phyloP scores from a whole-genome alignment of 2,797 vertebrate genomes.

The Sphenodon punctatus region DNA sequence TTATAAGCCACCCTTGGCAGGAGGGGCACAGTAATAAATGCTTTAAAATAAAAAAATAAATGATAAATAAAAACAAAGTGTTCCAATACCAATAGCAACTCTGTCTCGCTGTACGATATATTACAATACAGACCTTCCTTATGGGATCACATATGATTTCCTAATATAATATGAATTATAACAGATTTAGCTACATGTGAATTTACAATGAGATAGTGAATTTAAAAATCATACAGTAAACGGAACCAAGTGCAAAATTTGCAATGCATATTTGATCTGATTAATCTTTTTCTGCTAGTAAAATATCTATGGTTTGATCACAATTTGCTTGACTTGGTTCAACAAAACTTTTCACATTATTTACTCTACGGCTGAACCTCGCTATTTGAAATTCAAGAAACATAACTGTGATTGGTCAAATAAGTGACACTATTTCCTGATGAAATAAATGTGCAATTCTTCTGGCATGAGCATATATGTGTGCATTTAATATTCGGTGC shows the following conservation, averaged over 20 bases:
- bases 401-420: background rate
- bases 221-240: background rate
- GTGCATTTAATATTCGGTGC: background rate
- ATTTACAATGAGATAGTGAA: background rate
- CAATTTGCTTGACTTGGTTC: background rate
- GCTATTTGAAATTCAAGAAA: background rate
- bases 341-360: background rate
- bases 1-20: too few relatives aligned
- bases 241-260: background rate
- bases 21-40: too few relatives aligned
- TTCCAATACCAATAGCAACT: too few relatives aligned
- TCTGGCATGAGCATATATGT: background rate
- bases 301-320: background rate
- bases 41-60: too few relatives aligned
- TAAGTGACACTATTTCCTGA: background rate
- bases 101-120: too few relatives aligned
- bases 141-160: background rate
- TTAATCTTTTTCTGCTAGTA: background rate
- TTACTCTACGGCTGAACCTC: background rate
- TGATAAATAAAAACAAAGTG: too few relatives aligned
- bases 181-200: background rate
- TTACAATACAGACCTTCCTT: too few relatives aligned
- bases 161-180: background rate
- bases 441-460: background rate
- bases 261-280: background rate